Evolutionary conservation across 1,140 invertebrate genomes (phyloP), one percentile per base, ranked within the genome.

Genomic region (Hylaeus volcanicus): DNA sequence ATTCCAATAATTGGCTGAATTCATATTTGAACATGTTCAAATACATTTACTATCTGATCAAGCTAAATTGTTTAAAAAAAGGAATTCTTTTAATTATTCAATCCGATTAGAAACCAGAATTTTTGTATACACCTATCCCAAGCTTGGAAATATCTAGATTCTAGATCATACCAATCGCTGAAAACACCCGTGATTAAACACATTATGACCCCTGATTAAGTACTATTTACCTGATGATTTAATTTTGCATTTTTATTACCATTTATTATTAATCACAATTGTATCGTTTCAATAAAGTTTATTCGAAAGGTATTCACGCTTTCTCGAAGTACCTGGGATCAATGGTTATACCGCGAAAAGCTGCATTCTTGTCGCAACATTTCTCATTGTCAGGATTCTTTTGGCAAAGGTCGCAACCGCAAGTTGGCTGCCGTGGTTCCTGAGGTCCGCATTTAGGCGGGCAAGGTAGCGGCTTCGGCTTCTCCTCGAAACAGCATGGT

Each of bases 371-470:
- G 15, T 69, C 55, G 39, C 88, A 89, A 68, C 86, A 89, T 66
- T 87, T 89, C 1, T 45, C 65, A 2, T 86, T 61, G 0, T 5
- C 43, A 0, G 74, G 51, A 45, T 74, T 55, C 8, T 86, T 88
- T 55, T 83, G 77, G 55, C 89, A 89, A 6, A 82, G 74, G 48
- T 89, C 86, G 37, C 89, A 89, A 8, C 48, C 53, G 6, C 89
- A 89, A 0, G 43, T 78, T 15, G 81, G 37, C 61, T 87, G 70
- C 5, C 83, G 85, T 74, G 79, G 56, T 60, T 58, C 55, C 15
- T 76, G 74, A 53, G 8, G 41, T 15, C 80, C 61, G 43, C 45
- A 37, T 74, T 79, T 87, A 1, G 88, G 86, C 11, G 88, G 87
- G 65, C 88, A 89, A 51, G 85, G 85, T 3, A 64, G 77, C 15